phyloP scores from a whole-genome alignment of 2,888 invertebrate genomes.

The Azorinus chamasolen region DNA sequence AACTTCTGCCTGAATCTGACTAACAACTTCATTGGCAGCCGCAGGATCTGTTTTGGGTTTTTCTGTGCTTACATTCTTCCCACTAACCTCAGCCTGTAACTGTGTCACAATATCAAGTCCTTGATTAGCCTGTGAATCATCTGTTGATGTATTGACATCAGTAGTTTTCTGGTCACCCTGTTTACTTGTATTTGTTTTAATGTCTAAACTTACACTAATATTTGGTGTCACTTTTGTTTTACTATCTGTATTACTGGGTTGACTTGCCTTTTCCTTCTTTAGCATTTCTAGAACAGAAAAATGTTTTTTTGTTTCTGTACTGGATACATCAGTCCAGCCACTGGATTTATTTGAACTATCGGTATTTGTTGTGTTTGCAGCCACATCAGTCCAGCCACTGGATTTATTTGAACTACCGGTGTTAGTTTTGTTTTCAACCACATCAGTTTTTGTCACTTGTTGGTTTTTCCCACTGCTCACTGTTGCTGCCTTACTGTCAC shows the following conservation, averaged over 20 bases:
- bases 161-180: no score
- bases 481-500: conserved; percentile 1
- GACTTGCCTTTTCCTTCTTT: background rate
- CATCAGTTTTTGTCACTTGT: background rate
- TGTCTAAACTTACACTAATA: no score
- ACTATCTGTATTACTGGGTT: background rate
- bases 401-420: no score
- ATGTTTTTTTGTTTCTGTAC: background rate
- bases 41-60: background rate
- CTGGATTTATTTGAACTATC: background rate
- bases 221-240: background rate
- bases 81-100: conserved; percentile 49
- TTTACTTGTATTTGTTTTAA: no score
- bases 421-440: background rate
- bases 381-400: no score
- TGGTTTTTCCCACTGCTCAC: background rate
- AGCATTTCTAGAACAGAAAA: background rate
- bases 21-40: conserved; percentile 11
- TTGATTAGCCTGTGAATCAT: no score
- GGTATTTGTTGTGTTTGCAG: background rate
- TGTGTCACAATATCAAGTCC: conserved; percentile 38
- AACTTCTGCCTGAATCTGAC: conserved; percentile 35
- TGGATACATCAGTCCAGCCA: no score
- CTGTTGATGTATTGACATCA: no score
- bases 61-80: background rate